Evolutionary conservation across 2,888 invertebrate species (phyloP).

Genomic region (Cryptocephalus primarius): DNA sequence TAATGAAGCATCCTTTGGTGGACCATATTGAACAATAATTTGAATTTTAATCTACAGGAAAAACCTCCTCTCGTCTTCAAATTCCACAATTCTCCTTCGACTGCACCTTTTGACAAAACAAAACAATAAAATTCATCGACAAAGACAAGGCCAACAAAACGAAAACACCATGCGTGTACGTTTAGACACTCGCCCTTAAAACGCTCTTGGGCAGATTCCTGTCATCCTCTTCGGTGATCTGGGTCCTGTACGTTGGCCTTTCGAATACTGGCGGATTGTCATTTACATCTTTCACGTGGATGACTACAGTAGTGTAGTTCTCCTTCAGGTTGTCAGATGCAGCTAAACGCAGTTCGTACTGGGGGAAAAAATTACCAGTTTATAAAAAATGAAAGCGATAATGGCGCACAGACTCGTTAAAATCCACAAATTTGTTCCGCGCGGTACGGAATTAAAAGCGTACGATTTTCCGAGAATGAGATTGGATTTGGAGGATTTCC

Average conservation of each 20-base stretch:
- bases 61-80: too few species aligned
- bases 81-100: too few species aligned
- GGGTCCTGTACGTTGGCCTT: constrained; percentile 85
- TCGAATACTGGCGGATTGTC: constrained; percentile 97
- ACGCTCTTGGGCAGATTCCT: constrained; percentile 88
- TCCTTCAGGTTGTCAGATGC: constrained; percentile 95
- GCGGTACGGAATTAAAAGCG: too few species aligned
- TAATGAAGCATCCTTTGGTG: too few species aligned
- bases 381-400: background rate
- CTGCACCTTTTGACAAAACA: background rate
- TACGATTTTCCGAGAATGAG: too few species aligned
- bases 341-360: constrained; percentile 90
- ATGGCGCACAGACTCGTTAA: too few species aligned
- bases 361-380: constrained; percentile 14
- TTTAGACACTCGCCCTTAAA: constrained; percentile 57
- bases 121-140: background rate
- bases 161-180: background rate
- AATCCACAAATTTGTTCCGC: too few species aligned
- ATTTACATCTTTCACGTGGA: constrained; percentile 95
- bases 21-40: too few species aligned
- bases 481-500: too few species aligned
- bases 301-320: constrained; percentile 93
- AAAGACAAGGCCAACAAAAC: background rate
- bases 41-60: too few species aligned
- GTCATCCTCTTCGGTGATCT: constrained; percentile 94